Evolutionary conservation across 2,113 vertebrate species (phyloP).

Genomic region (Cololabis saira): DNA sequence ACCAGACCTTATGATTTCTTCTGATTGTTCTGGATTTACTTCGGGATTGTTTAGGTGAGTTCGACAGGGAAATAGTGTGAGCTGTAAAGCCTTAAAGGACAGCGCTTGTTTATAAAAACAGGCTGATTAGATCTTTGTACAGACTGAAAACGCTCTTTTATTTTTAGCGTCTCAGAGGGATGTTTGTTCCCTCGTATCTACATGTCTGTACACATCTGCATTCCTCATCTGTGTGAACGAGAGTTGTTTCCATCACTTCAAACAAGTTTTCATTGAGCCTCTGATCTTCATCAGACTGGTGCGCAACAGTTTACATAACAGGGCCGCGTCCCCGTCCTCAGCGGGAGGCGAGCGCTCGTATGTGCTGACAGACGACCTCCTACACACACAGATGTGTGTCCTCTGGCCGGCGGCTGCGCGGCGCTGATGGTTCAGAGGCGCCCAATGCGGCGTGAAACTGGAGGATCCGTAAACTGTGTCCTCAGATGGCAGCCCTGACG

Average conservation of each 20-base stretch:
- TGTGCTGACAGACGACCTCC: not conserved
- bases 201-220: not conserved
- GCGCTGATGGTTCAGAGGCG: not conserved
- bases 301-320: not conserved
- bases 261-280: not conserved
- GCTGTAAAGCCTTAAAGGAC: no score
- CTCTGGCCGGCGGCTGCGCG: slow-evolving; percentile 4
- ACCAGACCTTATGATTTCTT: no score
- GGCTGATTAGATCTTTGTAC: no score
- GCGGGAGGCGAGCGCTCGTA: not conserved
- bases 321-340: not conserved
- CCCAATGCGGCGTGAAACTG: slow-evolving; percentile 9
- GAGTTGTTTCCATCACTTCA: not conserved
- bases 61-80: no score
- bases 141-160: no score
- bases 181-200: no score
- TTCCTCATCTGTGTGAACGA: not conserved
- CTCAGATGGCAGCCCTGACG: not conserved
- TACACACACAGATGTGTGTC: slow-evolving; percentile 10
- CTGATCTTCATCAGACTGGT: not conserved
- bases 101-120: no score
- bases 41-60: no score
- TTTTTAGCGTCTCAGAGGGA: no score
- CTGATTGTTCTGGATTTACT: no score
- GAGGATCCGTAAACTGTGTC: not conserved